Evolutionary conservation across 2,797 vertebrate species (phyloP).

Genomic region (Arnoldichthys spilopterus): DNA sequence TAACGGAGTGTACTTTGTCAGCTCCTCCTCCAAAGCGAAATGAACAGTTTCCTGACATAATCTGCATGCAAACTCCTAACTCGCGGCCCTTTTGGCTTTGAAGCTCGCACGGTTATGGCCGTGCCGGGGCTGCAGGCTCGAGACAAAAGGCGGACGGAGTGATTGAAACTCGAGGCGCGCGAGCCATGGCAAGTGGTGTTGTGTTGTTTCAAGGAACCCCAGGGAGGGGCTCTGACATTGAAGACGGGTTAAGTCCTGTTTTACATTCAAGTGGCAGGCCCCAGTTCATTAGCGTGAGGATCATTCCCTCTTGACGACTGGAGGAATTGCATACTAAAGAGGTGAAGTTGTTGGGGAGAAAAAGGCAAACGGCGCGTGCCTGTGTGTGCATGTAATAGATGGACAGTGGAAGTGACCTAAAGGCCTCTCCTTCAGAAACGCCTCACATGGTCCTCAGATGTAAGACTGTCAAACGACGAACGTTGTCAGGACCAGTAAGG

Average conservation of each 20-base stretch:
- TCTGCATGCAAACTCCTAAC: conserved; percentile 57
- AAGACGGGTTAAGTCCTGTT: conserved; percentile 88
- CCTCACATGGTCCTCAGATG: background rate
- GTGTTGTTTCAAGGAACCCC: conserved; percentile 82
- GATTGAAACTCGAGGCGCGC: conserved; percentile 58
- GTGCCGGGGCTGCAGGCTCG: conserved; percentile 62
- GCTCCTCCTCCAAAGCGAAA: conserved; percentile 47
- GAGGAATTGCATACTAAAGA: conserved; percentile 87
- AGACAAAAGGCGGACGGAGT: conserved; percentile 65
- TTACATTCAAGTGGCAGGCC: conserved; percentile 87
- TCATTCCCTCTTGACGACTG: conserved; percentile 86
- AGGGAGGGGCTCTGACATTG: conserved; percentile 87
- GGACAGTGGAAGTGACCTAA: conserved; percentile 11
- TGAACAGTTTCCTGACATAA: conserved; percentile 48
- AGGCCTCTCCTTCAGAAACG: conserved; percentile 43
- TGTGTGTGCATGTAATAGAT: conserved; percentile 31
- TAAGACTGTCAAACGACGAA: background rate
- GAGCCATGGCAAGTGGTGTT: conserved; percentile 57
- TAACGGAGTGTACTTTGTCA: conserved; percentile 46
- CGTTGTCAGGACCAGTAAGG: conserved; percentile 41
- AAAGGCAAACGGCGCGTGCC: conserved; percentile 64
- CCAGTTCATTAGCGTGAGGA: conserved; percentile 87
- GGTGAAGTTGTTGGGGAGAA: conserved; percentile 84
- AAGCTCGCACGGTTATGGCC: conserved; percentile 48
- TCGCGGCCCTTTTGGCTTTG: conserved; percentile 43